These are phyloP conservation scores for Noctua pronuba DNA, from an alignment of 2,888 invertebrate genomes.

Conservation along the genomic window DNA sequence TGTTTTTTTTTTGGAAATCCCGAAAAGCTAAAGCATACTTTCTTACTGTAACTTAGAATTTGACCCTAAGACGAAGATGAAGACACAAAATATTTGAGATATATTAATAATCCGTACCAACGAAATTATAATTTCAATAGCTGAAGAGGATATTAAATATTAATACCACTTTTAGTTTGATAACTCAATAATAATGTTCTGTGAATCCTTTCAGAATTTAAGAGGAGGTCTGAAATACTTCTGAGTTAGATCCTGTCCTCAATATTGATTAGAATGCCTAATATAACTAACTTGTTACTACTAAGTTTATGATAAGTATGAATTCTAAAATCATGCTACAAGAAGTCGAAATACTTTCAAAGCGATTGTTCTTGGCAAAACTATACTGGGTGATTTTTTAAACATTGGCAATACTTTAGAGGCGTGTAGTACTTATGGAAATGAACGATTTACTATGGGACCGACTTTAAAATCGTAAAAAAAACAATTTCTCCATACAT, in stretches of 20 bases:
- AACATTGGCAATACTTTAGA: background rate
- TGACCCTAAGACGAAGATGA: background rate
- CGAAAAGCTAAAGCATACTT: background rate
- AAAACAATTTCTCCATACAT: background rate
- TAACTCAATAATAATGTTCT: conserved; percentile 52
- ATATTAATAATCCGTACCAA: conserved; percentile 9
- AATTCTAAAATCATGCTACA: background rate
- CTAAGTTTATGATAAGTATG: background rate
- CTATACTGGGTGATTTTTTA: background rate
- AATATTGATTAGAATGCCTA: conserved; percentile 18
- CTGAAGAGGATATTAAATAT: conserved; percentile 39
- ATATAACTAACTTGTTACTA: background rate
- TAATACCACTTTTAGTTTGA: conserved; percentile 45
- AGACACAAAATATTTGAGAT: conserved; percentile 7
- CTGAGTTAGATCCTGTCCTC: background rate
- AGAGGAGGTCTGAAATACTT: conserved; percentile 2
- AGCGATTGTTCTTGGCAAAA: background rate
- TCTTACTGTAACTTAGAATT: background rate
- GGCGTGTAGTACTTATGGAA: background rate
- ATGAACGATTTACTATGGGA: background rate
- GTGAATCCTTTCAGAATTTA: conserved; percentile 31
- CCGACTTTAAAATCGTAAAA: background rate
- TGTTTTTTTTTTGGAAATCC: background rate
- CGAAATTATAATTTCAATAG: conserved; percentile 32
- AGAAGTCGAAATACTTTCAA: background rate